Percentiles rank a stretch among this genome's conserved stretches.
Evolutionary conservation across 2,113 vertebrate species (phyloP).

Genomic region (Thunnus thynnus): DNA sequence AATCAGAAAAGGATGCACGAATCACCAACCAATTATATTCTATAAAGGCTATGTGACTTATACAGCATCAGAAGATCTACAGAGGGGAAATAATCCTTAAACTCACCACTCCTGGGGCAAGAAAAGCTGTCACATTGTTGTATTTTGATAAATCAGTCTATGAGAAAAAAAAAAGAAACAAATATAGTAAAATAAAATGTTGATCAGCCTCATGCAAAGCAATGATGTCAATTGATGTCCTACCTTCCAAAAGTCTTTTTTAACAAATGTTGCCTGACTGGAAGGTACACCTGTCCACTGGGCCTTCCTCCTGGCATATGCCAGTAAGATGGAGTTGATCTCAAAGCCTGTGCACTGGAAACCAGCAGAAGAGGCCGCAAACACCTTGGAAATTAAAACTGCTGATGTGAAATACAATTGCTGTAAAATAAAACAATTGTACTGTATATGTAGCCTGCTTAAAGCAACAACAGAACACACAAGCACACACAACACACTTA

Average conservation of each 20-base stretch:
- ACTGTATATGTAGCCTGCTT: not conserved
- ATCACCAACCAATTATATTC: not conserved
- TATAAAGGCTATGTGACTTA: not conserved
- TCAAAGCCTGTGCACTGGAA: conserved; percentile 86
- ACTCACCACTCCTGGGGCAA: conserved; percentile 84
- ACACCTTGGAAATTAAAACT: conserved; percentile 71
- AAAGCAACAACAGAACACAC: not conserved
- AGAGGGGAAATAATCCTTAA: not conserved
- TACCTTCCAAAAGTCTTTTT: conserved; percentile 86
- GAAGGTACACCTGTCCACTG: conserved; percentile 72
- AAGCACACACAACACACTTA: not conserved
- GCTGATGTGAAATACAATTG: not conserved
- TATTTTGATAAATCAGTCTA: conserved; percentile 83
- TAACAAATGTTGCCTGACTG: conserved; percentile 77
- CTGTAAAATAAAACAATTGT: too few relatives aligned
- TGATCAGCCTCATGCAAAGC: not conserved
- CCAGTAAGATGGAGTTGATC: conserved; percentile 83
- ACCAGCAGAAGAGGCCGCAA: conserved; percentile 80
- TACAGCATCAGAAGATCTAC: not conserved
- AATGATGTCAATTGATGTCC: not conserved
- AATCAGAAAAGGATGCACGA: conserved; percentile 14
- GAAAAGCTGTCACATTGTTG: conserved; percentile 84
- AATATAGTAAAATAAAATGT: not conserved
- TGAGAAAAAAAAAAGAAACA: conserved; percentile 21
- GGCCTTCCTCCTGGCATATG: conserved; percentile 77